Percentiles rank a stretch among this genome's conserved stretches.
phyloP scores from a whole-genome alignment of 2,797 vertebrate species.

The Lepidocolaptes lacrymiger region DNA sequence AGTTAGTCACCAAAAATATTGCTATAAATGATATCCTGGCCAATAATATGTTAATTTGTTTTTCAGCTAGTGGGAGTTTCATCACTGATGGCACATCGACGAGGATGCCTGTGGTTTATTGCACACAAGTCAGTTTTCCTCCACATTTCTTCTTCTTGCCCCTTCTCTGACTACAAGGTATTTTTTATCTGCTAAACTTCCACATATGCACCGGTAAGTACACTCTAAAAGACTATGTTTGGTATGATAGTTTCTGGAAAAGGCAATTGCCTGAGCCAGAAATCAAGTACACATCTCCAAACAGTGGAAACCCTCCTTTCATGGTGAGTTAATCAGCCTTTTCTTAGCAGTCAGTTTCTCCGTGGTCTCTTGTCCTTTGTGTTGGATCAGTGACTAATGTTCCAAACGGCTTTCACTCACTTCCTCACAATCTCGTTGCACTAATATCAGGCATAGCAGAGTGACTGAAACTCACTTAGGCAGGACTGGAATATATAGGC shows the following conservation, averaged over 20 bases:
- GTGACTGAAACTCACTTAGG: slow-evolving; percentile 15
- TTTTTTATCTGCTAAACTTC: background rate
- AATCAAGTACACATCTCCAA: background rate
- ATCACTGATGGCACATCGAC: background rate
- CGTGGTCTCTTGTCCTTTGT: background rate
- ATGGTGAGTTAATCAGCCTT: background rate
- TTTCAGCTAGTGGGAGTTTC: background rate
- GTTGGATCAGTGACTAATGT: background rate
- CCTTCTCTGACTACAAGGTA: background rate
- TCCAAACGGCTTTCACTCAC: background rate
- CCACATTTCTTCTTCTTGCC: background rate
- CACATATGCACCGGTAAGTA: background rate
- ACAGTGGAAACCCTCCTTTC: background rate
- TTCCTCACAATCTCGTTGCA: background rate
- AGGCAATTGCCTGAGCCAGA: background rate
- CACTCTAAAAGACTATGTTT: background rate
- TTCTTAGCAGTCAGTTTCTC: background rate
- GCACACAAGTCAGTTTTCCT: background rate
- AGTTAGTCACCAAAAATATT: slow-evolving; percentile 4
- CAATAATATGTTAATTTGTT: background rate
- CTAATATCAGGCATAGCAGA: background rate
- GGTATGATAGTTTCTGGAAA: background rate
- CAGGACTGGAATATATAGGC: background rate
- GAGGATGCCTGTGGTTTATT: background rate
- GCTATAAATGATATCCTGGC: background rate